Evolutionary conservation across 1,140 invertebrate genomes (phyloP).

Genomic region (Zelostemma sp.): DNA sequence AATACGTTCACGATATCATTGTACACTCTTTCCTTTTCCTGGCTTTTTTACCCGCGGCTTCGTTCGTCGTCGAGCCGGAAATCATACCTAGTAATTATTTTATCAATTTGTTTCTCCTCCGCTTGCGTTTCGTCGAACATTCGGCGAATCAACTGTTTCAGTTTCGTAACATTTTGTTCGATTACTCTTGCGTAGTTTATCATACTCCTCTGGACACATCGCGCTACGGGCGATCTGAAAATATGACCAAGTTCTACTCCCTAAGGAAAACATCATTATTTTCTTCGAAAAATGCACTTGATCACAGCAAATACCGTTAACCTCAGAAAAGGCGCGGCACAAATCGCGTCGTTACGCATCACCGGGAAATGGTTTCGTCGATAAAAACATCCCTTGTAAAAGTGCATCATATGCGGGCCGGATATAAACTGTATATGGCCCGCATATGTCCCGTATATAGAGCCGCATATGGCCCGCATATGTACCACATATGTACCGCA

Average conservation of each 20-base stretch:
- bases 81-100: conserved; percentile 39
- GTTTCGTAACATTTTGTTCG: conserved; percentile 36
- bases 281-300: conserved; percentile 13
- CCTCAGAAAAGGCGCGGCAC: no score
- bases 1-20: conserved; percentile 50
- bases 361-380: no score
- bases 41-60: conserved; percentile 7
- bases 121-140: not conserved
- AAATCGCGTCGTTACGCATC: no score
- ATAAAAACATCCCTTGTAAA: no score
- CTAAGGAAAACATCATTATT: no score
- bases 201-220: conserved; percentile 32
- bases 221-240: conserved; percentile 30
- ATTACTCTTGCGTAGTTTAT: conserved; percentile 42
- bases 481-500: no score
- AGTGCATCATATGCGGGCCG: no score
- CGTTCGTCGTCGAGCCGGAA: conserved; percentile 2
- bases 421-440: no score
- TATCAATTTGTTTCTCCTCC: conserved; percentile 31
- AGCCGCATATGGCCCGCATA: no score
- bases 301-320: conserved; percentile 46
- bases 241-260: conserved; percentile 26
- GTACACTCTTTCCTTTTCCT: conserved; percentile 19
- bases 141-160: not conserved
- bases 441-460: no score